Percentiles rank a stretch among this genome's conserved stretches.
phyloP scores from a whole-genome alignment of 2,113 vertebrate genomes.

The Chiloscyllium plagiosum region DNA sequence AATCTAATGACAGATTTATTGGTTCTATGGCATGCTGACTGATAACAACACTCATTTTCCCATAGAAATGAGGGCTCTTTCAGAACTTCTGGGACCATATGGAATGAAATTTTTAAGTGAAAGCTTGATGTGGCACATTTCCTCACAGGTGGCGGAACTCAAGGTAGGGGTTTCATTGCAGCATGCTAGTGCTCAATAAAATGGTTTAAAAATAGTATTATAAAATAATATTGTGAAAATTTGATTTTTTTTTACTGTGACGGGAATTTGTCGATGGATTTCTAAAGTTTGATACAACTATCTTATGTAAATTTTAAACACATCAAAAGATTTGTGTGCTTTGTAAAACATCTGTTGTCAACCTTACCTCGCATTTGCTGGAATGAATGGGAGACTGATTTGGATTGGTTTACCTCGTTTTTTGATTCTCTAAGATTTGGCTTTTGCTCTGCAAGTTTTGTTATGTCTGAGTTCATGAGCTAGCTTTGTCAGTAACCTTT shows the following conservation, averaged over 20 bases:
- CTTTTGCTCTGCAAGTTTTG: no score
- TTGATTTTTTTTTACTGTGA: neutral
- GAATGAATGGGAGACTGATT: no score
- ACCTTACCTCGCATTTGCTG: neutral
- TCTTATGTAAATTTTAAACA: neutral
- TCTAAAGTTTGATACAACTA: neutral
- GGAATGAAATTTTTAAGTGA: slow-evolving; percentile 99
- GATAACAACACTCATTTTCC: slow-evolving; percentile 42
- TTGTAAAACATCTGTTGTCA: neutral
- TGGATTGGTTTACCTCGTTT: no score
- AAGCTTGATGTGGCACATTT: slow-evolving; percentile 99
- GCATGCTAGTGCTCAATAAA: slow-evolving; percentile 35
- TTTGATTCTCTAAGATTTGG: no score
- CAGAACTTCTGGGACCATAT: slow-evolving; percentile 94
- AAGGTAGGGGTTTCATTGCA: slow-evolving; percentile 65
- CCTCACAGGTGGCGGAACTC: slow-evolving; percentile 94
- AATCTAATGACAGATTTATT: neutral
- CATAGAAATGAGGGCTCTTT: slow-evolving; percentile 94
- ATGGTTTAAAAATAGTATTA: neutral
- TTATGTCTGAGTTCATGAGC: neutral
- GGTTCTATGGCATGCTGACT: neutral
- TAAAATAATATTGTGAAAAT: neutral
- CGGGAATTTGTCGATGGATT: neutral
- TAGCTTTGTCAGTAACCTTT: neutral
- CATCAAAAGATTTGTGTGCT: neutral